Conservation (phyloP, 1,140 invertebrate species). For the Mamestra configurata region DNA sequence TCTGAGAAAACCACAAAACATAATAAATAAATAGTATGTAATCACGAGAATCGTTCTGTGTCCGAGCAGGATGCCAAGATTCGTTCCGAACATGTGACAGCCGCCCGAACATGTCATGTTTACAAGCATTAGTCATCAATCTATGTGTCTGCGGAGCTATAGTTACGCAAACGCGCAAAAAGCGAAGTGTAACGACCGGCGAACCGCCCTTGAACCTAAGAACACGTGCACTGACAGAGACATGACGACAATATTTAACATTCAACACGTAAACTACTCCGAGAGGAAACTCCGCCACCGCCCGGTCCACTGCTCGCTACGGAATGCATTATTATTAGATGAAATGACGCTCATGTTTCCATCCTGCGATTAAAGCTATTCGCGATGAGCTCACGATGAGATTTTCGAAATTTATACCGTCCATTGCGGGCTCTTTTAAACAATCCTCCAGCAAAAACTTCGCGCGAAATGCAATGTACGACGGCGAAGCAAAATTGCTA, state of each 20-base stretch:
- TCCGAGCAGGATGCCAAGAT: conserved; percentile 21
- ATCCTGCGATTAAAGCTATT: conserved; percentile 20
- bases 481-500: background rate
- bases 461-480: conserved; percentile 2
- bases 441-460: background rate
- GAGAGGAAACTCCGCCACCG: conserved; percentile 52
- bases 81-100: conserved; percentile 20
- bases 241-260: conserved; percentile 55
- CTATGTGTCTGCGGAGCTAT: conserved; percentile 40
- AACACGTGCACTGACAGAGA: conserved; percentile 71
- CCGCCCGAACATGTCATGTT: conserved; percentile 42
- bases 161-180: conserved; percentile 64
- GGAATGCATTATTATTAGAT: conserved; percentile 58
- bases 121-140: conserved; percentile 47
- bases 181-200: conserved; percentile 71
- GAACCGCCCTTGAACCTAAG: conserved; percentile 74
- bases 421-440: background rate
- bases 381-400: conserved; percentile 12
- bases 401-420: background rate
- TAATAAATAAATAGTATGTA: conserved; percentile 11
- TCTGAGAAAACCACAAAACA: background rate
- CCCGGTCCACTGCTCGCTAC: conserved; percentile 46
- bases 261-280: conserved; percentile 57
- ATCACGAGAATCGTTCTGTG: conserved; percentile 2
- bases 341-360: conserved; percentile 23